Evolutionary conservation across 2,113 vertebrate genomes (phyloP), one percentile per base, ranked within the genome.

Genomic region (Mustela nigripes): DNA sequence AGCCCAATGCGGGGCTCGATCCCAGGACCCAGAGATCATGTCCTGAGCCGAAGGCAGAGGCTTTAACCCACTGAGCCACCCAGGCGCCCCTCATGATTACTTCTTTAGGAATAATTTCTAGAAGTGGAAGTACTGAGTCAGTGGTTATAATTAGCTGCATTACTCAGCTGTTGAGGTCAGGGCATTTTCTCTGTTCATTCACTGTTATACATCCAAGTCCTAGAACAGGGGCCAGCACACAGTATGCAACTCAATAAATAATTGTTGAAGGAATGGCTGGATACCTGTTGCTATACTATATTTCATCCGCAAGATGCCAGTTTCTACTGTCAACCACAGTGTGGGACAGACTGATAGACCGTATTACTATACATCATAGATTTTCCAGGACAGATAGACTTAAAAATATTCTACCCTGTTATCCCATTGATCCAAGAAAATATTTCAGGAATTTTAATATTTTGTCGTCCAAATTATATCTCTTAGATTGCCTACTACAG

Each of bases 81-180:
- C 39, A 39, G 39, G 39, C 39, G 39, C 39, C 39, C 39, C 3
- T 89, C 16, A 58, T 62, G 65, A 76, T 65, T 88, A 89, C 89
- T 97, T 95, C 62, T 97, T 96, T 91, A 89, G 83, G 4, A 69
- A 76, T 95, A 93, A 65, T 91, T 80, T 95, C 71, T 85, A 69
- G 82, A 93, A 84, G 28, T 78, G 83, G 8, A 89, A 91, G 53
- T 85, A 65, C 78, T 95, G 73, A 79, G 50, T 89, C 65, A 96
- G 2, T 92, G 60, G 63, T 65, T 95, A 79, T 79, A 95, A 96
- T 92, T 95, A 86, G 80, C 63, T 88, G 48, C 6, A 16, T 89
- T 81, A 92, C 26, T 81, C 86, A 94, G 71, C 50, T 69, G 42
- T 93, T 93, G 88, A 89, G 50, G 76, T 94, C 63, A 89, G 63